phyloP scores from a whole-genome alignment of 2,888 invertebrate species.

The Calameuta pallipes region DNA sequence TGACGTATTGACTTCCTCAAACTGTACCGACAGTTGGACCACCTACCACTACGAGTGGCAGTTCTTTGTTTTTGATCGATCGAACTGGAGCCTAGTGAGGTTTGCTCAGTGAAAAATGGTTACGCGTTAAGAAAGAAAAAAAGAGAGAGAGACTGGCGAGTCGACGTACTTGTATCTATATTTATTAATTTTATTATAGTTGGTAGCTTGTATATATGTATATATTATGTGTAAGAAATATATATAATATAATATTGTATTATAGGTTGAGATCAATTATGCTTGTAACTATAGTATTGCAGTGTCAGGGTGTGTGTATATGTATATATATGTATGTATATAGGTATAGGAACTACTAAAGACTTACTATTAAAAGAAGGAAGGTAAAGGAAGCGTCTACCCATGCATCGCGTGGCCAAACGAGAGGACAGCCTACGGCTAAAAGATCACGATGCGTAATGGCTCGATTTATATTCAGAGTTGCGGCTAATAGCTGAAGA shows the following conservation, averaged over 20 bases:
- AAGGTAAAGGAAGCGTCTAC: constrained; percentile 1
- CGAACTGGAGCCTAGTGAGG: background rate
- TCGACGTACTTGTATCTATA: background rate
- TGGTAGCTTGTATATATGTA: too few species aligned
- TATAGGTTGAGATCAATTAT: background rate
- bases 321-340: background rate
- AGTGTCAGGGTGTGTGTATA: background rate
- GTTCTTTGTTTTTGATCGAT: background rate
- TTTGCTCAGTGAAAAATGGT: background rate
- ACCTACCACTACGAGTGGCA: background rate
- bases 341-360: background rate
- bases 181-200: too few species aligned
- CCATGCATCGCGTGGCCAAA: constrained; percentile 10
- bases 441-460: constrained; percentile 38
- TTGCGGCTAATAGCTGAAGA: constrained; percentile 53
- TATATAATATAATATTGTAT: background rate
- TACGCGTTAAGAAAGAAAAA: background rate
- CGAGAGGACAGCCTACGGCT: constrained; percentile 15
- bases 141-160: background rate
- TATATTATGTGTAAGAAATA: too few species aligned
- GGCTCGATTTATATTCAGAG: constrained; percentile 58
- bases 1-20: background rate
- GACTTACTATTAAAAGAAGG: background rate
- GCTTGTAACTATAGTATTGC: background rate
- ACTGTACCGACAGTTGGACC: background rate